Base-by-base conservation (phyloP, 1,140 invertebrate species). In the Eupristina koningsbergeri region DNA sequence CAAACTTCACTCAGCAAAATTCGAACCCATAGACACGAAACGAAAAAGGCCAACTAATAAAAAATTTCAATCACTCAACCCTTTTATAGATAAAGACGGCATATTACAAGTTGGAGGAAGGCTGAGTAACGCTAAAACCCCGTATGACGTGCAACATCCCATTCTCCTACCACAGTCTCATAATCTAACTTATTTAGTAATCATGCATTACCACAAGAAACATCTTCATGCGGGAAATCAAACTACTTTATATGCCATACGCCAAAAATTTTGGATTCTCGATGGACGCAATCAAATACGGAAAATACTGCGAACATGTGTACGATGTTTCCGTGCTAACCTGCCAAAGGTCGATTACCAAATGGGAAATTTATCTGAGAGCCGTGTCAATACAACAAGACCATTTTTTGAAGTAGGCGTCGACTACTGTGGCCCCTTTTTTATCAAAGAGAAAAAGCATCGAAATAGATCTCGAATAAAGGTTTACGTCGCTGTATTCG, bases 261-360 rank as follows among this genome's bases (percentile, higher is more conserved):
- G 80, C 7, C 64, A 85, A 61, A 69, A 73, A 78, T 85, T 80
- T 78, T 85, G 84, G 84, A 0, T 81, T 15, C 29, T 47, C 9
- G 36, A 50, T n/a, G 67, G n/a, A 19, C 36, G 39, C 26, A 73
- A 22, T 45, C 36, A 41, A 45, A 39, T 73, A 26, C 36, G 69
- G 3, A 73, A 73, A 45, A 45, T 73, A 17, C 3, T 45, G 22
- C 7, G 39, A 11, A 6, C 19, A 11, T 73, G 69, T n/a, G 17
- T 73, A 3, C 19, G 3, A 45, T 69, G 64, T 34, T 69, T 69
- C 19, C n/a, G 64, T 79, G 73, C 41, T 31, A 73, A 73, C 19
- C 71, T 41, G 7, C 36, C 36, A 26, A 73, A 45, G 3, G 63
- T 53, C 45, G 26, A 73, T 17, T 73, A 73, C n/a, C 15, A 8